These are phyloP conservation scores for Trissolcus brochymenae DNA, from an alignment of 2,888 invertebrate genomes.

Conservation along the genomic window DNA sequence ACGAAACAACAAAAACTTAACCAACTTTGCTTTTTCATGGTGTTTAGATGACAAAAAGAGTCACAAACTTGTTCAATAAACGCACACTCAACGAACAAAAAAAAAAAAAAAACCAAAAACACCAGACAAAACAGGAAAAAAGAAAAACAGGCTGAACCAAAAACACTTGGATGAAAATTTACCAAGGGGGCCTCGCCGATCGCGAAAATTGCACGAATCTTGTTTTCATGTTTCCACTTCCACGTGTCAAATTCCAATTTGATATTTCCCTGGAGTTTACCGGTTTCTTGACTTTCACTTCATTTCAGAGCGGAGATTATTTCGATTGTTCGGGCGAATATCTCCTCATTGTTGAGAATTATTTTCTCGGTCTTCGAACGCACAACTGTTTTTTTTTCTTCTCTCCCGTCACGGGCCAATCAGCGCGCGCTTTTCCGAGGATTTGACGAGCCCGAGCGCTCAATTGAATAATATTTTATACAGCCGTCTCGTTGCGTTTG, in stretches of 20 bases:
- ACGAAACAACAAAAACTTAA: not conserved
- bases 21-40: too few relatives aligned
- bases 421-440: too few relatives aligned
- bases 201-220: conserved; percentile 40
- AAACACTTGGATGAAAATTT: not conserved
- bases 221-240: conserved; percentile 44
- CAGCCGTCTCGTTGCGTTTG: conserved; percentile 33
- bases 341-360: conserved; percentile 4
- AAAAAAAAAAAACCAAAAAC: not conserved
- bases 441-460: conserved; percentile 6
- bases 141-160: too few relatives aligned
- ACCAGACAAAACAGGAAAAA: not conserved
- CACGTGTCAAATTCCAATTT: conserved; percentile 47
- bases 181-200: conserved; percentile 6
- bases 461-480: conserved; percentile 22
- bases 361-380: not conserved
- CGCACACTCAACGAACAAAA: too few relatives aligned
- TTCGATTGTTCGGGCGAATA: conserved; percentile 22
- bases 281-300: conserved; percentile 55
- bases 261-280: conserved; percentile 40
- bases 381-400: not conserved
- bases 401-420: not conserved
- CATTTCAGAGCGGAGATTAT: conserved; percentile 38
- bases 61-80: too few relatives aligned
- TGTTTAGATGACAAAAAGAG: too few relatives aligned